These are phyloP conservation scores for Sthenelais limicola DNA, from an alignment of 2,888 invertebrate species.

Conservation along the genomic window DNA sequence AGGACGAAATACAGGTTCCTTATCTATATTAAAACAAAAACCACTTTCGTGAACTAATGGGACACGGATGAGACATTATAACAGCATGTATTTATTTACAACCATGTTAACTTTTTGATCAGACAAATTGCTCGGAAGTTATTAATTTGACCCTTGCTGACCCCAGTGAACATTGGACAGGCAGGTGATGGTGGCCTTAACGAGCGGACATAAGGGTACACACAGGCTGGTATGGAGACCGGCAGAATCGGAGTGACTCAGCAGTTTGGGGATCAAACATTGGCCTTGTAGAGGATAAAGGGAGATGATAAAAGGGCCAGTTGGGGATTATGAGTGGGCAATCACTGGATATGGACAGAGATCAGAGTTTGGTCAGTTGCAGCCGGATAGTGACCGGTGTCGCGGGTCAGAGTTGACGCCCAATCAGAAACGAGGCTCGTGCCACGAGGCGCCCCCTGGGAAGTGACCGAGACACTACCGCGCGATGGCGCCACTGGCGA, in stretches of 20 bases:
- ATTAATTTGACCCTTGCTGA: slow-evolving; percentile 31
- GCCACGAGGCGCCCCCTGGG: too few species aligned
- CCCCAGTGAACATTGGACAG: not conserved
- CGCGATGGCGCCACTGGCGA: too few species aligned
- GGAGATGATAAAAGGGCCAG: slow-evolving; percentile 12
- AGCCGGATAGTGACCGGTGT: not conserved
- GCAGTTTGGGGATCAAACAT: slow-evolving; percentile 1
- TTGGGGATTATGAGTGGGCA: not conserved
- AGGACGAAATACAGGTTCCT: too few species aligned
- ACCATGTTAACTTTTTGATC: slow-evolving; percentile 26
- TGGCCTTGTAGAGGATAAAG: slow-evolving; percentile 1
- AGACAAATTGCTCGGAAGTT: slow-evolving; percentile 29
- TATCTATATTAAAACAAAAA: too few species aligned
- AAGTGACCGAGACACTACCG: too few species aligned
- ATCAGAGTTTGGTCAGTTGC: not conserved
- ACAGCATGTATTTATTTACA: slow-evolving; percentile 7
- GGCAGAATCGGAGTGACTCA: slow-evolving; percentile 16
- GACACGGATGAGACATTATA: too few species aligned
- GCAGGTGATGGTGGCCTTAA: slow-evolving; percentile 19
- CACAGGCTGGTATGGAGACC: slow-evolving; percentile 26
- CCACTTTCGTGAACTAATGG: too few species aligned
- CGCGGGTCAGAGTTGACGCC: not conserved
- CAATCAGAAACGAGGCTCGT: too few species aligned
- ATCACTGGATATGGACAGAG: slow-evolving; percentile 19
- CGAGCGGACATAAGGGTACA: slow-evolving; percentile 17